Evolutionary conservation across 2,797 vertebrate genomes (phyloP).

Genomic region (Sylvia borin): DNA sequence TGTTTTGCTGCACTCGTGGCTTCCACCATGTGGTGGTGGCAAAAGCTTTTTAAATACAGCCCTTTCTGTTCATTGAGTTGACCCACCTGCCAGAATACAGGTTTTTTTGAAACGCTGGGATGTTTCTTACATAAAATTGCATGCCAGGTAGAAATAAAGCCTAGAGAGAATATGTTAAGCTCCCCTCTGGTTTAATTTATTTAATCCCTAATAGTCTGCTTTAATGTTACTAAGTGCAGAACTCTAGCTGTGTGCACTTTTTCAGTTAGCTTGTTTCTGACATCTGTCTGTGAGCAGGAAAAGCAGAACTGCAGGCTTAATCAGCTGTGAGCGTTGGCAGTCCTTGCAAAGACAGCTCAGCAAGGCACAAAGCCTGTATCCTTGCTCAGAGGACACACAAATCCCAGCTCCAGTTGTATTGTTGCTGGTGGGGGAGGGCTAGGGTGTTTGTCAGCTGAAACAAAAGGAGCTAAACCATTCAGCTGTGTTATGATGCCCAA

Average conservation of each 20-base stretch:
- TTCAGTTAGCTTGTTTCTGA: constrained; percentile 14
- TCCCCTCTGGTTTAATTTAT: constrained; percentile 2
- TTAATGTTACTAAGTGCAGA: background rate
- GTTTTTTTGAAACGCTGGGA: background rate
- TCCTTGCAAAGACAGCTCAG: constrained; percentile 52
- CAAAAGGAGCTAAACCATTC: constrained; percentile 53
- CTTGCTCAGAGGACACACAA: background rate
- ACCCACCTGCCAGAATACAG: background rate
- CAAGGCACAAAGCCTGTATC: constrained; percentile 40
- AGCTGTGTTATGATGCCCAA: constrained; percentile 47
- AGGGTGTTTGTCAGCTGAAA: constrained; percentile 26
- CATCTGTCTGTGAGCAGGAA: constrained; percentile 4
- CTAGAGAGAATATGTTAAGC: background rate
- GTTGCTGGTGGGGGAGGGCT: background rate
- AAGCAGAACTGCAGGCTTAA: constrained; percentile 42
- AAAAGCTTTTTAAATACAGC: constrained; percentile 22
- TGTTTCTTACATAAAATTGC: background rate
- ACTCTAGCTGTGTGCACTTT: background rate
- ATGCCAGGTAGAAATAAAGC: background rate
- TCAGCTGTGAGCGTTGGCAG: constrained; percentile 40
- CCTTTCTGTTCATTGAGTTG: background rate
- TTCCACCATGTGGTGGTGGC: constrained; percentile 61
- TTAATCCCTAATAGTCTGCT: constrained; percentile 23
- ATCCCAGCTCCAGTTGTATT: constrained; percentile 25
- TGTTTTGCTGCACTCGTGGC: background rate